Conservation (phyloP, 2,888 invertebrate species). For the Noctua janthe region DNA sequence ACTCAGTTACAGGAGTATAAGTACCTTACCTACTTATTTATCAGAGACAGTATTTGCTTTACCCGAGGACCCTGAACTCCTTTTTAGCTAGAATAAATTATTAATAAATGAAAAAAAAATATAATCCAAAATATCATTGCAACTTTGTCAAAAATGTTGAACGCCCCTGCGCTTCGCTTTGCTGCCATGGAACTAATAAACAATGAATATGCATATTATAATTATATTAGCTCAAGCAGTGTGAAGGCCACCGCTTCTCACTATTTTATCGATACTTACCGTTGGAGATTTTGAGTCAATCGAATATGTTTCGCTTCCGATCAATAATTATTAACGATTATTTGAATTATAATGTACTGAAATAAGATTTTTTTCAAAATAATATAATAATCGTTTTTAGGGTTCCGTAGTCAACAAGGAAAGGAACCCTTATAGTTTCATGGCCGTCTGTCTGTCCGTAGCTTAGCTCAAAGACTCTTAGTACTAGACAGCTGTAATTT, state of each 20-base stretch:
- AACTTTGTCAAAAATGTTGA: conserved; percentile 16
- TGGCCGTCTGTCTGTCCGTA: no score
- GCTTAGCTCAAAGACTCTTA: no score
- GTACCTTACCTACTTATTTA: not conserved
- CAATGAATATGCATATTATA: conserved; percentile 40
- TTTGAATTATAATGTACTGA: not conserved
- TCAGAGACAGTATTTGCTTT: not conserved
- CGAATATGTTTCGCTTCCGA: not conserved
- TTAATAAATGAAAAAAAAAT: not conserved
- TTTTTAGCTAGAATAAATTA: not conserved
- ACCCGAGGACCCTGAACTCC: not conserved
- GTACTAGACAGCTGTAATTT: no score
- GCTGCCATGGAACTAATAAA: conserved; percentile 40
- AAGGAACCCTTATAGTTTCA: no score
- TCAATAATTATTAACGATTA: not conserved
- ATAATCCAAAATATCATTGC: not conserved
- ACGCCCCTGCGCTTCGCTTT: conserved; percentile 17
- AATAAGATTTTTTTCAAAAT: not conserved
- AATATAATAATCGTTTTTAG: not conserved
- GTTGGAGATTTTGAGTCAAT: conserved; percentile 21
- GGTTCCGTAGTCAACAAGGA: no score
- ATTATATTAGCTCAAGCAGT: conserved; percentile 15
- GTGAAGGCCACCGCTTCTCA: conserved; percentile 36
- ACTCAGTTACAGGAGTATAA: not conserved
- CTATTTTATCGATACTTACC: not conserved